These are phyloP conservation scores for Acrocephalus arundinaceus DNA, from an alignment of 2,113 vertebrate genomes.

Conservation along the genomic window DNA sequence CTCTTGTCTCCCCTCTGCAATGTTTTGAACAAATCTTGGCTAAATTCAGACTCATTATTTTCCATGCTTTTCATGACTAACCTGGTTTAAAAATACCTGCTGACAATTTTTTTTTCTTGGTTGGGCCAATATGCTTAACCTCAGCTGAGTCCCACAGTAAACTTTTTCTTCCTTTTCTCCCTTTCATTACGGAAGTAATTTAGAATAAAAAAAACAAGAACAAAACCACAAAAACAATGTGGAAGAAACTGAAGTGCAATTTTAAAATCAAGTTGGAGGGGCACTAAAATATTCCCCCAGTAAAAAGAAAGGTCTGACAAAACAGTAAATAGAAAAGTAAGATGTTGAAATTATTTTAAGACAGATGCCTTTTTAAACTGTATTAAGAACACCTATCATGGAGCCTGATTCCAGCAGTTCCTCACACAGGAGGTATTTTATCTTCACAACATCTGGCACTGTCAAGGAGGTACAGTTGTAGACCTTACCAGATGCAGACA, in stretches of 20 bases:
- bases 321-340: slow-evolving; percentile 68
- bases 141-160: background rate
- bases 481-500: slow-evolving; percentile 72
- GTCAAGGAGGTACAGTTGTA: slow-evolving; percentile 67
- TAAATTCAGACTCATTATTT: background rate
- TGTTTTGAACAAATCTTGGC: slow-evolving; percentile 15
- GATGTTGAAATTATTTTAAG: slow-evolving; percentile 77
- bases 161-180: background rate
- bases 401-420: slow-evolving; percentile 65
- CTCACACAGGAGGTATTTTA: slow-evolving; percentile 76
- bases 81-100: background rate
- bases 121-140: background rate
- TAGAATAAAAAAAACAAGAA: background rate
- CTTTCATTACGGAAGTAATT: background rate
- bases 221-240: background rate
- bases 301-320: slow-evolving; percentile 36
- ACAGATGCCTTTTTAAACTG: slow-evolving; percentile 79
- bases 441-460: slow-evolving; percentile 79
- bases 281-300: slow-evolving; percentile 1
- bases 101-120: background rate
- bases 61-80: background rate
- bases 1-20: background rate
- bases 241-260: background rate
- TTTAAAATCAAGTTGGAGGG: slow-evolving; percentile 5
- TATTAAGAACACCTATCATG: slow-evolving; percentile 71